Evolutionary conservation across 2,113 vertebrate species (phyloP).

Genomic region (Carettochelys insculpta): DNA sequence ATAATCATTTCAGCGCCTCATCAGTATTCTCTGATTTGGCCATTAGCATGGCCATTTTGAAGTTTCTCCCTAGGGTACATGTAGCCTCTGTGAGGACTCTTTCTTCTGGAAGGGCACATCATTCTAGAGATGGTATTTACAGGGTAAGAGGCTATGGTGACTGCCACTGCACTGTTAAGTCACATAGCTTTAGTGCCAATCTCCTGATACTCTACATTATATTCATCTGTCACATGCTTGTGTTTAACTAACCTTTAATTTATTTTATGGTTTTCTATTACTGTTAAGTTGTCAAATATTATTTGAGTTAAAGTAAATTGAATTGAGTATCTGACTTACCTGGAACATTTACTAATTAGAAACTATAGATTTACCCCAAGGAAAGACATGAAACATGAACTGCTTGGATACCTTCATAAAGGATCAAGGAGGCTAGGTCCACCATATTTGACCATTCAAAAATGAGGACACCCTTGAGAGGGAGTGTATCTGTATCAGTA

Average conservation of each 20-base stretch:
- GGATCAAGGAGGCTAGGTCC: neutral
- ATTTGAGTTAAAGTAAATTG: neutral
- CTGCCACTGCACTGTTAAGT: neutral
- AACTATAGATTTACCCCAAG: neutral
- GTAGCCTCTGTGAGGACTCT: neutral
- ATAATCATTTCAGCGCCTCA: too few species aligned
- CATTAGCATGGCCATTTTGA: too few species aligned
- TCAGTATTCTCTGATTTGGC: too few species aligned
- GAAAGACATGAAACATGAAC: neutral
- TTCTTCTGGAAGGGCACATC: neutral
- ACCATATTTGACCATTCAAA: too few species aligned
- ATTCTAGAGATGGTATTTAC: neutral
- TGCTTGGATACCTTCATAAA: neutral
- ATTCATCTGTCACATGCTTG: neutral
- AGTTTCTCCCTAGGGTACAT: too few species aligned
- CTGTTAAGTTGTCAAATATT: neutral
- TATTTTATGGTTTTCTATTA: neutral
- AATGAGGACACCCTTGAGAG: too few species aligned
- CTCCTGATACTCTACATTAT: neutral
- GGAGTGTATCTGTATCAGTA: too few species aligned
- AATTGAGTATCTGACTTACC: neutral
- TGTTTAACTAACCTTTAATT: neutral
- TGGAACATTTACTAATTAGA: neutral
- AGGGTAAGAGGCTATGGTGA: neutral
- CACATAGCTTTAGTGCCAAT: neutral